Evolutionary conservation across 2,797 vertebrate species (phyloP).

Genomic region (Parambassis ranga): DNA sequence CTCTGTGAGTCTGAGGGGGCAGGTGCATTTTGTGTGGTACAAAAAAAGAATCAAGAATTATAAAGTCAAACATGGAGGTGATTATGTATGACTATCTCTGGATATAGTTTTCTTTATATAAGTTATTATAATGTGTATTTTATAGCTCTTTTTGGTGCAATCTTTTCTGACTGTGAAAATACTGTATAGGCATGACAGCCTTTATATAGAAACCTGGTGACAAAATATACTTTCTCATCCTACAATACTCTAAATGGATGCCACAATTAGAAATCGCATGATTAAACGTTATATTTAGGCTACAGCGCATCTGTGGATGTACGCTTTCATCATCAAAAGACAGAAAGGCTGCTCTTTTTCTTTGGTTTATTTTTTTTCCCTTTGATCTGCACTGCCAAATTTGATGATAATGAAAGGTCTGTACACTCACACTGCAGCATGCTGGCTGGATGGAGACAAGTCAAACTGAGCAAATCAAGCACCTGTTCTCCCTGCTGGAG

Average conservation of each 20-base stretch:
- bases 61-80: no score
- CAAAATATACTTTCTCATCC: conserved; percentile 28
- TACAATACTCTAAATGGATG: conserved; percentile 33
- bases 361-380: conserved; percentile 45
- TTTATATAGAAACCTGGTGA: conserved; percentile 26
- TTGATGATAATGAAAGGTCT: conserved; percentile 63
- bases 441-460: conserved; percentile 49
- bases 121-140: no score
- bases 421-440: conserved; percentile 29
- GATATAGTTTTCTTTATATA: no score
- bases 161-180: no score
- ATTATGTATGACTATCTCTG: no score
- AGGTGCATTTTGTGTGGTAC: no score
- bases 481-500: conserved; percentile 36
- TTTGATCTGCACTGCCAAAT: conserved; percentile 69
- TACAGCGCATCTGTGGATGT: conserved; percentile 32
- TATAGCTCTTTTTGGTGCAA: no score
- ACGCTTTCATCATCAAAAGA: conserved; percentile 61
- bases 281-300: conserved; percentile 58
- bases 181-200: background rate
- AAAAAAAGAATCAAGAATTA: no score
- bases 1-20: background rate
- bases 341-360: conserved; percentile 40
- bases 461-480: conserved; percentile 60
- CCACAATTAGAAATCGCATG: conserved; percentile 50